phyloP scores from a whole-genome alignment of 2,797 vertebrate genomes.

The Furcifer pardalis region DNA sequence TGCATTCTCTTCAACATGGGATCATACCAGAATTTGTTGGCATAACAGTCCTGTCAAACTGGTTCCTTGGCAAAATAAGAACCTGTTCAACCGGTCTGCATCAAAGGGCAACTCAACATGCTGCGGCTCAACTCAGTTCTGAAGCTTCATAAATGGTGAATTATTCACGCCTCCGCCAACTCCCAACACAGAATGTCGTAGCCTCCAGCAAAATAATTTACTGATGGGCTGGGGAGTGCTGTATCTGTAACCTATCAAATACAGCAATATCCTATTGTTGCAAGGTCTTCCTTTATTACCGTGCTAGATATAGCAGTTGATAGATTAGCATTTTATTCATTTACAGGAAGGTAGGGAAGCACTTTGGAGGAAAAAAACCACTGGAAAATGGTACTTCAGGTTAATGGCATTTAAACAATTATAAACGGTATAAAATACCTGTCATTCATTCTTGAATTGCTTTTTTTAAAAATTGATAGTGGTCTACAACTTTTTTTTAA shows the following conservation, averaged over 20 bases:
- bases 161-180: conserved; percentile 79
- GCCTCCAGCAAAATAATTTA: conserved; percentile 84
- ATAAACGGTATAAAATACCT: not conserved
- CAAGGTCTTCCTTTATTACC: conserved; percentile 59
- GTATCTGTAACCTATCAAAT: conserved; percentile 64
- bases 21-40: conserved; percentile 89
- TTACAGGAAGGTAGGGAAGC: conserved; percentile 25
- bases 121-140: conserved; percentile 75
- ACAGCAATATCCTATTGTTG: conserved; percentile 72
- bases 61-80: conserved; percentile 78
- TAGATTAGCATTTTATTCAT: conserved; percentile 42
- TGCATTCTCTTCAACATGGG: conserved; percentile 84
- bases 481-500: no score
- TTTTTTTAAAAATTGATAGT: conserved; percentile 17
- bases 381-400: not conserved
- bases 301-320: conserved; percentile 56
- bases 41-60: conserved; percentile 82
- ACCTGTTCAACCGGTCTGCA: conserved; percentile 83
- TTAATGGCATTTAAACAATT: conserved; percentile 11
- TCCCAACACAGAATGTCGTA: conserved; percentile 81
- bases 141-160: conserved; percentile 67
- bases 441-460: not conserved
- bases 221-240: conserved; percentile 70
- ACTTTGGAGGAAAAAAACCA: not conserved
- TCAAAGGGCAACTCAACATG: conserved; percentile 82